phyloP scores from a whole-genome alignment of 2,888 invertebrate genomes.

The Venusia cambrica region DNA sequence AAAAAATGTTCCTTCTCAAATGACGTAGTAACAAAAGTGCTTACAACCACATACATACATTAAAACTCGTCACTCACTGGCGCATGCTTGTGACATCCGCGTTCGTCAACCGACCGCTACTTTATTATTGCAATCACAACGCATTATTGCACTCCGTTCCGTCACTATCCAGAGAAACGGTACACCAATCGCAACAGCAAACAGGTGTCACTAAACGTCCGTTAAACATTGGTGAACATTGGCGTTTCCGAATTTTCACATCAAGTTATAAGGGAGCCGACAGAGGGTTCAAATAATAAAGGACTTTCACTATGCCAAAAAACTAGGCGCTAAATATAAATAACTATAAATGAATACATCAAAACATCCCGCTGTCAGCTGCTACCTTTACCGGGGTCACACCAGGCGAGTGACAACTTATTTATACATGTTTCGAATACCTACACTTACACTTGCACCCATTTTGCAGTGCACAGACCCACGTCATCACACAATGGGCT shows the following conservation, averaged over 20 bases:
- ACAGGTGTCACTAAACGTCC: no score
- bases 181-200: no score
- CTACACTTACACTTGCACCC: no score
- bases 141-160: no score
- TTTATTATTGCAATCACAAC: no score
- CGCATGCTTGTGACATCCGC: constrained; percentile 8
- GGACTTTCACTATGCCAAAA: constrained; percentile 22
- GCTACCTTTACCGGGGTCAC: constrained; percentile 28
- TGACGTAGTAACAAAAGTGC: constrained; percentile 61
- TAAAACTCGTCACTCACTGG: constrained; percentile 17
- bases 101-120: no score
- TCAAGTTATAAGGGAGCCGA: constrained; percentile 46
- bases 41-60: constrained; percentile 56
- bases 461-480: no score
- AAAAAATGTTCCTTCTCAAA: constrained; percentile 56
- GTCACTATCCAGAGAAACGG: no score
- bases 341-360: constrained; percentile 50
- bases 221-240: no score
- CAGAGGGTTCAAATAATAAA: constrained; percentile 42
- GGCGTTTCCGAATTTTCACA: neutral
- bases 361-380: constrained; percentile 47
- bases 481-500: no score
- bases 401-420: constrained; percentile 13
- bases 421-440: no score
- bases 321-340: constrained; percentile 32